Evolutionary conservation across 1,140 invertebrate genomes (phyloP).

Genomic region (Drosophila athabasca): DNA sequence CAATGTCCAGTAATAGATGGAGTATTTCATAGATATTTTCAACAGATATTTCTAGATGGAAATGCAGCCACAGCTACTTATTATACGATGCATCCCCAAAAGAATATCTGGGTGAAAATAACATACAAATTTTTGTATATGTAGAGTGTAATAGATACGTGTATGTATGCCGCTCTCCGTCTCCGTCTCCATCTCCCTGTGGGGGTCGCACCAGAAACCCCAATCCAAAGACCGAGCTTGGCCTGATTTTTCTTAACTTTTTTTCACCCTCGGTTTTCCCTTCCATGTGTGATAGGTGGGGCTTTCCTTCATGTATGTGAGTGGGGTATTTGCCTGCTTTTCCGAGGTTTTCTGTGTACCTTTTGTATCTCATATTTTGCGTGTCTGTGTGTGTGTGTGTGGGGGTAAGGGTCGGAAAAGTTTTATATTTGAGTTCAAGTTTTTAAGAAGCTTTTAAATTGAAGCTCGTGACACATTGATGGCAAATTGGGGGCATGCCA

Average conservation of each 20-base stretch:
- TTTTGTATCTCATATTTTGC: constrained; percentile 43
- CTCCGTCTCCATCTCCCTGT: constrained; percentile 10
- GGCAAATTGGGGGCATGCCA: constrained; percentile 23
- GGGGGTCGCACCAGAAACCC: constrained; percentile 47
- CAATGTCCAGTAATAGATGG: constrained; percentile 1
- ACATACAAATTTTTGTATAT: constrained; percentile 17
- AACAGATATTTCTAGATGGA: constrained; percentile 22
- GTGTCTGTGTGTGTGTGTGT: too few species aligned
- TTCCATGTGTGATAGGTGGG: background rate
- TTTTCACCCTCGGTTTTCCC: constrained; percentile 9
- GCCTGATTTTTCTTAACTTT: constrained; percentile 42
- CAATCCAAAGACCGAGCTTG: constrained; percentile 47
- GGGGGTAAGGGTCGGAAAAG: background rate
- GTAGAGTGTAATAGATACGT: constrained; percentile 32
- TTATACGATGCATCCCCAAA: constrained; percentile 42
- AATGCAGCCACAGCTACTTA: constrained; percentile 58
- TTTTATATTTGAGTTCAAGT: constrained; percentile 35
- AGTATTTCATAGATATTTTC: background rate
- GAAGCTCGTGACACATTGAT: constrained; percentile 39
- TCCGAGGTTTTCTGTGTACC: constrained; percentile 29
- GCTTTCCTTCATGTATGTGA: background rate
- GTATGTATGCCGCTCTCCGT: too few species aligned
- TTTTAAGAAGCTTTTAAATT: constrained; percentile 62
- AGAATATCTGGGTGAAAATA: constrained; percentile 33
- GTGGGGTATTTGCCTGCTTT: background rate